A percentile compares a stretch with the other conserved stretches of the same genome.
These are phyloP conservation scores for Lamproptera curius DNA, from an alignment of 2,888 invertebrate genomes.

Conservation along the genomic window DNA sequence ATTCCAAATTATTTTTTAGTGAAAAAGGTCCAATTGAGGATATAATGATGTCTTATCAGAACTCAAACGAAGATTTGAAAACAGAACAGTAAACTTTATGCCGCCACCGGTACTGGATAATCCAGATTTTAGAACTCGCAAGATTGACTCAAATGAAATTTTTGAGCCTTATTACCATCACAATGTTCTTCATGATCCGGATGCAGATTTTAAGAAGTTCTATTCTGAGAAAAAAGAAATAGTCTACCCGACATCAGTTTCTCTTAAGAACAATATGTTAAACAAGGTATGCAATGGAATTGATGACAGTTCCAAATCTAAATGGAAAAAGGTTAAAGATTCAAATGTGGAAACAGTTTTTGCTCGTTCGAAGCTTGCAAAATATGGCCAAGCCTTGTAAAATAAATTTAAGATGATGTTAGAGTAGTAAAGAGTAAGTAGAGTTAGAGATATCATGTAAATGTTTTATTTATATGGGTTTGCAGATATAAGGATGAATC, in stretches of 20 bases:
- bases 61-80: conserved; percentile 26
- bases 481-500: too few relatives aligned
- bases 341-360: conserved; percentile 48
- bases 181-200: conserved; percentile 15
- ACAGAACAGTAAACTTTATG: conserved; percentile 29
- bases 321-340: conserved; percentile 21
- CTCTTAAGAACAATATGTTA: conserved; percentile 18
- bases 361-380: conserved; percentile 56
- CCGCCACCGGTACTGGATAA: conserved; percentile 45
- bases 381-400: conserved; percentile 35
- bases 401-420: too few relatives aligned
- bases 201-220: conserved; percentile 24
- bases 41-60: conserved; percentile 5
- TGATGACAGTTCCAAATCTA: conserved; percentile 15
- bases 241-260: conserved; percentile 16
- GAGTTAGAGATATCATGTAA: too few relatives aligned
- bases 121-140: conserved; percentile 53
- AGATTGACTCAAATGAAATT: conserved; percentile 32
- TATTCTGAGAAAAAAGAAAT: conserved; percentile 13
- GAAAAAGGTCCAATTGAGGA: conserved; percentile 19
- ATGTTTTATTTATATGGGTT: too few relatives aligned
- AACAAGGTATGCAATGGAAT: conserved; percentile 20
- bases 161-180: conserved; percentile 26
- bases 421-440: too few relatives aligned
- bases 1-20: conserved; percentile 13